phyloP scores from a whole-genome alignment of 2,797 vertebrate species.

The Anguilla megastoma region DNA sequence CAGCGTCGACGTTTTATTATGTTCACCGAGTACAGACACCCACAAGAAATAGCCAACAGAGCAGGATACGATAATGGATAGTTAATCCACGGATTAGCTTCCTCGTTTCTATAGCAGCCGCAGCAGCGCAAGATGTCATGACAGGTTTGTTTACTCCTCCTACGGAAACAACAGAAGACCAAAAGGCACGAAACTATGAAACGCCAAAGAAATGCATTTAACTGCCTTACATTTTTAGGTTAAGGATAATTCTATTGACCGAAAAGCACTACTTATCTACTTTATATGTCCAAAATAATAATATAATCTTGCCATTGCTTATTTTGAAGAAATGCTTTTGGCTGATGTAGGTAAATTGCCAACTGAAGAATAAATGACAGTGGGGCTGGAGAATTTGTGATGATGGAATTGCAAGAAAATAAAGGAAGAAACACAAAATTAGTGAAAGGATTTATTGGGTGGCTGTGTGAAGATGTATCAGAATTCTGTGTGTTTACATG shows the following conservation, averaged over 20 bases:
- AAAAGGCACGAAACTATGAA: too few relatives aligned
- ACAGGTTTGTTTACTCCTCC: too few relatives aligned
- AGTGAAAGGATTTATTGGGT: neutral
- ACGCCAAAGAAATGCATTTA: too few relatives aligned
- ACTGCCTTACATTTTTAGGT: too few relatives aligned
- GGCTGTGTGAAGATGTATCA: neutral
- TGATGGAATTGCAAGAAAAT: neutral
- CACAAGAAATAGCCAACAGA: neutral
- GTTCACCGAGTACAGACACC: neutral
- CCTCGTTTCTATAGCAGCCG: slow-evolving; percentile 35
- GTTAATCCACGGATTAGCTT: slow-evolving; percentile 62
- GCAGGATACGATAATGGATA: too few relatives aligned
- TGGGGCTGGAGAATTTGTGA: too few relatives aligned
- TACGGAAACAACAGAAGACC: too few relatives aligned
- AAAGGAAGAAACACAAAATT: neutral
- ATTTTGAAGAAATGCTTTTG: too few relatives aligned
- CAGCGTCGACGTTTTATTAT: neutral
- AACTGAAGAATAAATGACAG: too few relatives aligned
- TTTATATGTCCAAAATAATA: too few relatives aligned
- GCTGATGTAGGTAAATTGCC: neutral
- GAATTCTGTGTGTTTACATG: neutral
- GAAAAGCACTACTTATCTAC: too few relatives aligned
- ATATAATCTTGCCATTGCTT: too few relatives aligned
- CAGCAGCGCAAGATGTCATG: neutral
- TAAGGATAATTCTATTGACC: neutral